Evolutionary conservation across 2,888 invertebrate genomes (phyloP).

Genomic region (Lepidonotus clava): DNA sequence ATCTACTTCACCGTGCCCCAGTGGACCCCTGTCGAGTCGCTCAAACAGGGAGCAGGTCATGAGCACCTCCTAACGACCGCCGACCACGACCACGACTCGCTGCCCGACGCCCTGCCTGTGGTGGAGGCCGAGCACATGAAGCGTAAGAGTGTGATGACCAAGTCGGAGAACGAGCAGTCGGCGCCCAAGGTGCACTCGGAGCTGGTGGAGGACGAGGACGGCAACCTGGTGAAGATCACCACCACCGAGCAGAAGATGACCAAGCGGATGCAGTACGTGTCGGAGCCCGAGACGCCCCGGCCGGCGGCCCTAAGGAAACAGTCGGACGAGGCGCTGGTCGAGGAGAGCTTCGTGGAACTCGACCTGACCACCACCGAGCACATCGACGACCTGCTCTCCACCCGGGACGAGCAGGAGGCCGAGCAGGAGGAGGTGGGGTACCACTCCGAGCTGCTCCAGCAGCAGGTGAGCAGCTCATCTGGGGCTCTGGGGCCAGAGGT

Average conservation of each 20-base stretch:
- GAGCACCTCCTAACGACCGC: background rate
- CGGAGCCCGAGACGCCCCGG: background rate
- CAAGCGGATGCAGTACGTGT: conserved; percentile 56
- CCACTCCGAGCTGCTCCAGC: background rate
- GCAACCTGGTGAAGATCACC: conserved; percentile 57
- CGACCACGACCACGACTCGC: conserved; percentile 19
- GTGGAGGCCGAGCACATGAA: conserved; percentile 39
- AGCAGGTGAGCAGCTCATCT: background rate
- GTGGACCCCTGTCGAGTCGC: conserved; percentile 48
- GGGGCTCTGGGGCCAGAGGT: conserved; percentile 5
- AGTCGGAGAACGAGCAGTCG: conserved; percentile 49
- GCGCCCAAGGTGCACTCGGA: conserved; percentile 52
- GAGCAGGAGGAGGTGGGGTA: conserved; percentile 2
- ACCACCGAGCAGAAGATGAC: conserved; percentile 57
- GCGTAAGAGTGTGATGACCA: conserved; percentile 13
- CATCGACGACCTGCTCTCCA: background rate
- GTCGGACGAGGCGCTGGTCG: conserved; percentile 26
- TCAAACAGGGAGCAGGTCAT: conserved; percentile 39
- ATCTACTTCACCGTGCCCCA: conserved; percentile 44
- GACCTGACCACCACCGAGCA: conserved; percentile 42
- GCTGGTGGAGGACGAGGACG: conserved; percentile 57
- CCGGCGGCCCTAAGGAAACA: background rate
- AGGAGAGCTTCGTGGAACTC: conserved; percentile 44
- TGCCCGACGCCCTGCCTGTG: background rate
- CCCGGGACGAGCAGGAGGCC: background rate